Evolutionary conservation across 2,113 vertebrate species (phyloP).

Genomic region (Cottus gobio): DNA sequence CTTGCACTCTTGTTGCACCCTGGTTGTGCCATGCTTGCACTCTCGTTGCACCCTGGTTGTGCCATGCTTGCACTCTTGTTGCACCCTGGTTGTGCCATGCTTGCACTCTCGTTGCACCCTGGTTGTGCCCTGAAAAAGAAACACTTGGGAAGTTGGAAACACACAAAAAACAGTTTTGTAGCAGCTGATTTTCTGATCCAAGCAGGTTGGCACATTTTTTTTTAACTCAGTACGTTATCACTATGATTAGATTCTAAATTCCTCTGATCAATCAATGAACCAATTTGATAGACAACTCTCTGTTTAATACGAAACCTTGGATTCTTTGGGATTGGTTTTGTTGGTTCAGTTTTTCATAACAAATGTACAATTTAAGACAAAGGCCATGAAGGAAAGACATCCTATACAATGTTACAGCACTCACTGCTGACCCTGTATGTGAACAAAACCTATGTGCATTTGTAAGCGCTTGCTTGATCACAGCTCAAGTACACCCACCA

Average conservation of each 20-base stretch:
- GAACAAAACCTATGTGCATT: conserved; percentile 12
- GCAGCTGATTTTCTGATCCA: not conserved
- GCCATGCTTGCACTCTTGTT: too few species aligned
- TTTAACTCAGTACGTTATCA: not conserved
- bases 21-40: too few species aligned
- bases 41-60: too few species aligned
- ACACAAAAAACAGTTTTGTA: not conserved
- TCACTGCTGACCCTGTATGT: not conserved
- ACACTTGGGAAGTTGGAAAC: too few species aligned
- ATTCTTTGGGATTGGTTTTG: not conserved
- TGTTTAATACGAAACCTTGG: not conserved
- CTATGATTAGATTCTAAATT: not conserved
- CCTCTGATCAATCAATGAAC: not conserved
- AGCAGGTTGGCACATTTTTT: not conserved
- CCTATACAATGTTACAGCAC: conserved; percentile 4
- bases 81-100: too few species aligned
- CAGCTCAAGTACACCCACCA: conserved; percentile 35
- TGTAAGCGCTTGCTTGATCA: conserved; percentile 16
- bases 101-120: too few species aligned
- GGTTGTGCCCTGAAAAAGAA: too few species aligned
- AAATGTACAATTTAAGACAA: not conserved
- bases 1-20: too few species aligned
- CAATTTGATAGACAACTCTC: not conserved
- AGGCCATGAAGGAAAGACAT: not conserved
- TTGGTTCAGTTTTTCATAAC: not conserved